phyloP scores from a whole-genome alignment of 2,888 invertebrate genomes.

The Scaptomyza caliginosa region DNA sequence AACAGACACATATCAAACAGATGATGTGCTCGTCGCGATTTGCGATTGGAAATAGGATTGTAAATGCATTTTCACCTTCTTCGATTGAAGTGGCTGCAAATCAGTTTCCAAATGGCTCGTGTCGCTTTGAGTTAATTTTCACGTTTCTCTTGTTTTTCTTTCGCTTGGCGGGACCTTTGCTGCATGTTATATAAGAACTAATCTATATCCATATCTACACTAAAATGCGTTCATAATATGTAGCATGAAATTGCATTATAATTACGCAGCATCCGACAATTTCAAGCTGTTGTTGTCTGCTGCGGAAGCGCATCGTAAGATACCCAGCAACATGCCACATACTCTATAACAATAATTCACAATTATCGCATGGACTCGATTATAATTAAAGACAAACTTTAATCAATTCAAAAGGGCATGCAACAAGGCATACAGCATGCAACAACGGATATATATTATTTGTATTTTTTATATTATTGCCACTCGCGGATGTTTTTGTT shows the following conservation, averaged over 20 bases:
- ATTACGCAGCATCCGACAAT: constrained; percentile 37
- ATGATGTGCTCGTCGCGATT: constrained; percentile 47
- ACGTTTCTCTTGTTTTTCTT: neutral
- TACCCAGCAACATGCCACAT: constrained; percentile 1
- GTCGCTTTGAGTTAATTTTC: constrained; percentile 33
- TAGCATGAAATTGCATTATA: constrained; percentile 63
- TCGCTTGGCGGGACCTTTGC: neutral
- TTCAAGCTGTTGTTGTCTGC: constrained; percentile 9
- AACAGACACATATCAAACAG: constrained; percentile 50
- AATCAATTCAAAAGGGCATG: constrained; percentile 59
- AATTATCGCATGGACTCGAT: constrained; percentile 19
- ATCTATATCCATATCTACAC: constrained; percentile 25
- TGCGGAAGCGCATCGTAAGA: constrained; percentile 53
- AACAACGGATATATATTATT: constrained; percentile 58
- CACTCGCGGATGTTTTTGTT: constrained; percentile 18
- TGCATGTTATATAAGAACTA: constrained; percentile 61
- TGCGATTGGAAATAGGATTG: constrained; percentile 39
- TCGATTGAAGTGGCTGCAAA: constrained; percentile 12
- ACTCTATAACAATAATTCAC: constrained; percentile 24
- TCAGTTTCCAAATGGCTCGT: constrained; percentile 7
- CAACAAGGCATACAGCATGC: constrained; percentile 32
- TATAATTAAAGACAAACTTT: constrained; percentile 44
- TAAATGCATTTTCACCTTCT: constrained; percentile 61
- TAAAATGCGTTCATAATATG: constrained; percentile 32
- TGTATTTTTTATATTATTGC: constrained; percentile 7